Conservation (phyloP, 2,888 invertebrate species). For the Phlogophora meticulosa region DNA sequence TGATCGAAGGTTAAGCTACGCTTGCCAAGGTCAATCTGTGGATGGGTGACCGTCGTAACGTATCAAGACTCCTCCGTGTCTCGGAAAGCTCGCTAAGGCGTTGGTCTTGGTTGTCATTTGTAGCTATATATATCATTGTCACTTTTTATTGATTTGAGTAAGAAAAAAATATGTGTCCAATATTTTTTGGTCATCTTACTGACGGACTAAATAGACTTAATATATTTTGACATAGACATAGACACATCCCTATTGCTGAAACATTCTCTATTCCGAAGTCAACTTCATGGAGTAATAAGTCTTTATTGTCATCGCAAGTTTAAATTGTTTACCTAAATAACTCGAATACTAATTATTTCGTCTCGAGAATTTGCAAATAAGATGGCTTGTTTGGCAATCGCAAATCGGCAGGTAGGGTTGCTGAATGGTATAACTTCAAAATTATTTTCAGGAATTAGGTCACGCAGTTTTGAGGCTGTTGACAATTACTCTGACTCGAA, state of each 20-base stretch:
- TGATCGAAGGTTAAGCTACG: too few species aligned
- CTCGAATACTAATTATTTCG: conserved; percentile 67
- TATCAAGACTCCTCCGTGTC: too few species aligned
- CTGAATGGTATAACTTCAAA: conserved; percentile 53
- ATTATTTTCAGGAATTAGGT: conserved; percentile 46
- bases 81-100: too few species aligned
- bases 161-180: too few species aligned
- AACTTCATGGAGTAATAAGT: conserved; percentile 53
- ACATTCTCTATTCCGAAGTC: conserved; percentile 44
- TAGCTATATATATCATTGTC: too few species aligned
- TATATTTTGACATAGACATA: background rate
- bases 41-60: too few species aligned
- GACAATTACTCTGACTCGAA: conserved; percentile 16
- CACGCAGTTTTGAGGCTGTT: conserved; percentile 23
- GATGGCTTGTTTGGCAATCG: conserved; percentile 48
- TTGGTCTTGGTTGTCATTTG: too few species aligned
- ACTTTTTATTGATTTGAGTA: too few species aligned
- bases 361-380: conserved; percentile 64
- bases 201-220: too few species aligned
- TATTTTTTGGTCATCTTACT: too few species aligned
- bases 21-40: too few species aligned
- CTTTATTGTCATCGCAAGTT: conserved; percentile 63
- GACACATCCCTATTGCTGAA: conserved; percentile 43
- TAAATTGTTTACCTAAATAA: conserved; percentile 69
- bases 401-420: conserved; percentile 55